These are phyloP conservation scores for Papilio gigon DNA, from an alignment of 2,888 invertebrate genomes.

Conservation along the genomic window DNA sequence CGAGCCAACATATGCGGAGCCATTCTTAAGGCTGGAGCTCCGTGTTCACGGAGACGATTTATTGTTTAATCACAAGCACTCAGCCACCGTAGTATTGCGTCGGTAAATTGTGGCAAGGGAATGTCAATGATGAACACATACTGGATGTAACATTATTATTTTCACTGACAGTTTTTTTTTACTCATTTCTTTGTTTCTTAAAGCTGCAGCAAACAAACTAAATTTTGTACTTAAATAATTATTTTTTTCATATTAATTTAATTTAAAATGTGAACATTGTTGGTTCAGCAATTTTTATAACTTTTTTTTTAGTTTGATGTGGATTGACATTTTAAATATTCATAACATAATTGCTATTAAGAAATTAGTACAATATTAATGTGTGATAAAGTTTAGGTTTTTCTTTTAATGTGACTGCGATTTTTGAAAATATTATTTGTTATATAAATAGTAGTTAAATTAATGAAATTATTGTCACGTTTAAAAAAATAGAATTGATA, in stretches of 20 bases:
- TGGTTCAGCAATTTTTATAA: background rate
- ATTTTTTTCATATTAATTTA: too few species aligned
- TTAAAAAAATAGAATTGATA: background rate
- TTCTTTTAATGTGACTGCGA: background rate
- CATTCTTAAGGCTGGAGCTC: constrained; percentile 48
- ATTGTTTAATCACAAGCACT: constrained; percentile 78
- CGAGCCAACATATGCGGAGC: constrained; percentile 52
- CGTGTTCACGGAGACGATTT: constrained; percentile 60
- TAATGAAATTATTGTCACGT: background rate
- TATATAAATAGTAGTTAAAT: background rate
- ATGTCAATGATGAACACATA: constrained; percentile 47
- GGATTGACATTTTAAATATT: background rate
- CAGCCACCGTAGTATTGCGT: constrained; percentile 71
- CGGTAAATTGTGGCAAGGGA: constrained; percentile 71
- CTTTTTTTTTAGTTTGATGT: background rate
- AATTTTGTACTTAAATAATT: too few species aligned
- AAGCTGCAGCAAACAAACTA: too few species aligned
- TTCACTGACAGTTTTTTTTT: background rate
- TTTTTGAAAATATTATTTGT: background rate
- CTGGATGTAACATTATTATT: constrained; percentile 41
- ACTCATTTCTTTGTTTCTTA: too few species aligned
- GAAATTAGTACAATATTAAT: background rate
- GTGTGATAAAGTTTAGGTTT: background rate
- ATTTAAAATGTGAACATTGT: too few species aligned
- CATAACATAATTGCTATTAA: background rate